phyloP scores from a whole-genome alignment of 2,888 invertebrate genomes.

The Tipula lateralis region DNA sequence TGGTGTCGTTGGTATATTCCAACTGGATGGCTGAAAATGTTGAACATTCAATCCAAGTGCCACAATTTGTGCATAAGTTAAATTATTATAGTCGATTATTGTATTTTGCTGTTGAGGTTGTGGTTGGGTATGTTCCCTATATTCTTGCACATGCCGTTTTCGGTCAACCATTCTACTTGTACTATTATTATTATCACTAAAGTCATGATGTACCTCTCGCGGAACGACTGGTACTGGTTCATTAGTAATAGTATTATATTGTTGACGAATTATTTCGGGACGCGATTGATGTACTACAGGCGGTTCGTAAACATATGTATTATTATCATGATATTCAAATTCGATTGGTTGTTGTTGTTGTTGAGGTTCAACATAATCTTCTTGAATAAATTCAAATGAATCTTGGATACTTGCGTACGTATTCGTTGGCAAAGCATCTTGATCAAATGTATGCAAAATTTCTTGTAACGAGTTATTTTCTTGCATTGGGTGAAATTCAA shows the following conservation, averaged over 20 bases:
- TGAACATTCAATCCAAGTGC: constrained; percentile 56
- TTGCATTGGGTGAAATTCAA: not conserved
- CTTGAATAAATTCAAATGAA: constrained; percentile 26
- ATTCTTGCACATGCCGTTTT: not conserved
- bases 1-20: constrained; percentile 33
- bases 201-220: not conserved
- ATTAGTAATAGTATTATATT: not conserved
- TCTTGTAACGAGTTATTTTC: not conserved
- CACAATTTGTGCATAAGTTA: constrained; percentile 68
- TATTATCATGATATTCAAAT: constrained; percentile 34
- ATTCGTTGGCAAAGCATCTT: not conserved
- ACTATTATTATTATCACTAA: not conserved
- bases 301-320: constrained; percentile 35
- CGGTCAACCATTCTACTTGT: not conserved
- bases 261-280: not conserved
- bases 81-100: constrained; percentile 26
- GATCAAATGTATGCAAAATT: constrained; percentile 4
- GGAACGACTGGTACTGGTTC: not conserved
- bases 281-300: not conserved
- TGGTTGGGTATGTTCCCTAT: not conserved
- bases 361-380: constrained; percentile 16
- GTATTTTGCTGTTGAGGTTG: constrained; percentile 33
- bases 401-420: not conserved
- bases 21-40: constrained; percentile 57
- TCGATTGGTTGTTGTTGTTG: constrained; percentile 32